Percentiles rank a stretch among this genome's conserved stretches.
phyloP scores from a whole-genome alignment of 2,888 invertebrate species.

The Ochropacha duplaris region DNA sequence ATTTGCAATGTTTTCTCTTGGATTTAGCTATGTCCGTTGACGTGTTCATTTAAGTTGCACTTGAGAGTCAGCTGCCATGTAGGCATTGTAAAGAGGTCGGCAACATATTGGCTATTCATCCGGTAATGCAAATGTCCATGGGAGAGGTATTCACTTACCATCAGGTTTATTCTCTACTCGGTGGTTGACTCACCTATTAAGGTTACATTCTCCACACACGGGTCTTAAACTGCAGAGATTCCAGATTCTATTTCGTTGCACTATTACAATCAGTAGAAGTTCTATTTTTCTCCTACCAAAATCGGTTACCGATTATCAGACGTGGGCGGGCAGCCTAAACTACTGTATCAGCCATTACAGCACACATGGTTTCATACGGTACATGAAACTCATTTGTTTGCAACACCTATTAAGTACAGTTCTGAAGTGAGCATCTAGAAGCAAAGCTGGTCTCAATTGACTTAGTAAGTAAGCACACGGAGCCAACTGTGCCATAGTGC shows the following conservation, averaged over 20 bases:
- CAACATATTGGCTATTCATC: no score
- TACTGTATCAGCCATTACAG: neutral
- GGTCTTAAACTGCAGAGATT: no score
- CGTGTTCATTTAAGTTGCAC: slow-evolving; percentile 12
- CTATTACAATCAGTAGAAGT: no score
- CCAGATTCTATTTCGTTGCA: no score
- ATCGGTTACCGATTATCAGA: no score
- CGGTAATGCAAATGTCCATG: no score
- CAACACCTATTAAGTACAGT: slow-evolving; percentile 27
- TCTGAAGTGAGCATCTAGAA: slow-evolving; percentile 33
- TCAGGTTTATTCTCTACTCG: no score
- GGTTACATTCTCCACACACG: no score
- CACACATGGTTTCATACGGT: neutral
- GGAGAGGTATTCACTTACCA: no score
- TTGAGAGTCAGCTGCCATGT: neutral
- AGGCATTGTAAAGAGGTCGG: no score
- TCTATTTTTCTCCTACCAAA: neutral
- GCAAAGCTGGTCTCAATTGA: slow-evolving; percentile 46
- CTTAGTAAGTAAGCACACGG: slow-evolving; percentile 41
- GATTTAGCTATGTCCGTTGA: slow-evolving; percentile 40
- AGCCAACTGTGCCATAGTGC: slow-evolving; percentile 47
- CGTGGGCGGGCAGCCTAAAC: no score
- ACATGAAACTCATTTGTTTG: slow-evolving; percentile 7
- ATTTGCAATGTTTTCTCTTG: slow-evolving; percentile 53
- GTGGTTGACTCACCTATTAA: no score